These are phyloP conservation scores for Drosophila subsilvestris DNA, from an alignment of 2,888 invertebrate species.

Conservation along the genomic window DNA sequence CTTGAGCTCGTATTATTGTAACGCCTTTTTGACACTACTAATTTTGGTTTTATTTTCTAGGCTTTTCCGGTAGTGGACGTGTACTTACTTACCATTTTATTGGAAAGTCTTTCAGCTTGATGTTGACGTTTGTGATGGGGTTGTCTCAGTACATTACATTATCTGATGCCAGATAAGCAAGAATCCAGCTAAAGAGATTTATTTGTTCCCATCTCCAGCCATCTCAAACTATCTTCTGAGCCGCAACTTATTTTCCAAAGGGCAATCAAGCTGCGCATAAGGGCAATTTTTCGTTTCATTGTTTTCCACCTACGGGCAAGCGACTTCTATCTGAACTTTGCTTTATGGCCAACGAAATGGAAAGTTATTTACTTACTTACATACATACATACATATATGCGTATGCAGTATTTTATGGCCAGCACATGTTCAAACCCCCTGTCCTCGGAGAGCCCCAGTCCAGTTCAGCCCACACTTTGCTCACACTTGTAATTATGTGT, in stretches of 20 bases:
- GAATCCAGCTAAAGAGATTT: background rate
- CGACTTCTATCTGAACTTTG: conserved; percentile 46
- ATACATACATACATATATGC: too few species aligned
- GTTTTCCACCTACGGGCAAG: conserved; percentile 1
- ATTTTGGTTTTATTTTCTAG: conserved; percentile 75
- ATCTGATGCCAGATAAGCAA: too few species aligned
- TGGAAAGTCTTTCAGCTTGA: conserved; percentile 4
- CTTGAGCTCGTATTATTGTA: conserved; percentile 56
- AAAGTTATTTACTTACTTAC: conserved; percentile 73
- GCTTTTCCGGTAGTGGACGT: conserved; percentile 32
- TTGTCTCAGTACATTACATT: background rate
- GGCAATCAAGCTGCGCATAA: conserved; percentile 13
- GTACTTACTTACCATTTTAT: conserved; percentile 6
- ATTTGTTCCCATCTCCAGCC: background rate
- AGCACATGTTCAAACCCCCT: conserved; percentile 62
- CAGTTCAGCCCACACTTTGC: background rate
- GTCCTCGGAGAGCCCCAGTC: background rate
- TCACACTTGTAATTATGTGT: conserved; percentile 69
- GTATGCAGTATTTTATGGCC: conserved; percentile 71
- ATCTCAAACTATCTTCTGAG: background rate
- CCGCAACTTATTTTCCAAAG: background rate
- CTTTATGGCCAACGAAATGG: conserved; percentile 77
- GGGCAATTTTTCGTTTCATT: conserved; percentile 17
- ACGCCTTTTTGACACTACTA: conserved; percentile 79
- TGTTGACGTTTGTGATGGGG: background rate